A percentile compares a stretch with the other conserved stretches of the same genome.
Evolutionary conservation across 2,113 vertebrate genomes (phyloP).

Genomic region (Megaceryle torquata): DNA sequence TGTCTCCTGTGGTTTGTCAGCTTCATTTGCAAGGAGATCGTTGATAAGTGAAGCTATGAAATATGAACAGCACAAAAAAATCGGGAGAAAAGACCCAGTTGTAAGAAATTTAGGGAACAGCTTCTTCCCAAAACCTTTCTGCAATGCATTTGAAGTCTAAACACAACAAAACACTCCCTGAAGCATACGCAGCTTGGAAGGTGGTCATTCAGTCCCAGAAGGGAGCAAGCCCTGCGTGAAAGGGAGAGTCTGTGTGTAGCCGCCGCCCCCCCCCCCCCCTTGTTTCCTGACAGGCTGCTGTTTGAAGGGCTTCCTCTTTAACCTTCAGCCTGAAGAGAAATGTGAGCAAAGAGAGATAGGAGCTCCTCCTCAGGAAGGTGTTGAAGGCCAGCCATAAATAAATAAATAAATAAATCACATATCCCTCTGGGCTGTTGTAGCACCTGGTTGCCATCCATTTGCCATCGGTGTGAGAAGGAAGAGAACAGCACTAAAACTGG

Average conservation of each 20-base stretch:
- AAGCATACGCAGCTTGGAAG: neutral
- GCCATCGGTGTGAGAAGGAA: neutral
- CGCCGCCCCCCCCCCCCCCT: neutral
- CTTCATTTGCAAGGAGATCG: neutral
- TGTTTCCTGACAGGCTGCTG: neutral
- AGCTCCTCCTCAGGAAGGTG: neutral
- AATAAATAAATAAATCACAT: neutral
- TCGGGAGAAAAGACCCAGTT: neutral
- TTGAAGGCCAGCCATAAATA: neutral
- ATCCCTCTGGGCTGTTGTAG: neutral
- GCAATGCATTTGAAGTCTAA: neutral
- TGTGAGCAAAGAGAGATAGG: accelerated
- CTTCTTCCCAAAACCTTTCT: neutral
- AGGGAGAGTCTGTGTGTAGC: neutral
- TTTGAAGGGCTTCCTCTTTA: neutral
- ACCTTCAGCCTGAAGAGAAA: neutral
- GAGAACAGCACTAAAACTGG: neutral
- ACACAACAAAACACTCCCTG: neutral
- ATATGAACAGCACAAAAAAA: neutral
- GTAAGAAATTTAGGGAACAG: neutral
- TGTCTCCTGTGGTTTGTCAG: neutral
- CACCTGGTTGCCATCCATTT: neutral
- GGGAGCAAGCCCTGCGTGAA: neutral
- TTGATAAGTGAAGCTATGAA: neutral
- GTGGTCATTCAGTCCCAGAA: neutral